Conservation (phyloP, 2,797 vertebrate species). For the Karalla daura region DNA sequence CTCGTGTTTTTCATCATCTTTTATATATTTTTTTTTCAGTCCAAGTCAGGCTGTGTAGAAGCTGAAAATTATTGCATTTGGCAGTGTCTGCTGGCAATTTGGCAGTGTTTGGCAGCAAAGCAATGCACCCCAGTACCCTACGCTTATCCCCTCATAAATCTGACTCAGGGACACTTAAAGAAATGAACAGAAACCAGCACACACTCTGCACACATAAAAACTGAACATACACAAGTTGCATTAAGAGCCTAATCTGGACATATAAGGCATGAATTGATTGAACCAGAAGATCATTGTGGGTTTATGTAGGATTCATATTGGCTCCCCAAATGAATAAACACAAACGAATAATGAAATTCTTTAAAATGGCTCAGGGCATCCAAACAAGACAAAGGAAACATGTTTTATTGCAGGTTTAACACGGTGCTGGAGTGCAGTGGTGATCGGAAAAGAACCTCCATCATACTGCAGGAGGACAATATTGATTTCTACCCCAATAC, state of each 20-base stretch:
- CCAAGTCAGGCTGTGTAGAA: not conserved
- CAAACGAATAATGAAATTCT: slow-evolving; percentile 6
- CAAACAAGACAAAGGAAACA: slow-evolving; percentile 44
- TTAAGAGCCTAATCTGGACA: slow-evolving; percentile 27
- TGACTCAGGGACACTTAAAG: not conserved
- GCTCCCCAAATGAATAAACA: not conserved
- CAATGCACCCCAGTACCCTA: not conserved
- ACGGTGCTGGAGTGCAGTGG: slow-evolving; percentile 29
- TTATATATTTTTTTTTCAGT: no score
- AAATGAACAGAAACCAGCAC: not conserved
- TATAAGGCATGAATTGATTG: slow-evolving; percentile 18
- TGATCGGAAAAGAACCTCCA: slow-evolving; percentile 54
- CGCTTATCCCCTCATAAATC: not conserved
- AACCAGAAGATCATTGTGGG: slow-evolving; percentile 42
- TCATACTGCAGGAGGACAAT: slow-evolving; percentile 65
- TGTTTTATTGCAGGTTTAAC: slow-evolving; percentile 13
- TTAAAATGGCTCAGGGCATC: not conserved
- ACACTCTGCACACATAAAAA: no score
- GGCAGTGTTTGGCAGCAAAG: not conserved
- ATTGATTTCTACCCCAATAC: slow-evolving; percentile 72
- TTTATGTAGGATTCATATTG: slow-evolving; percentile 24
- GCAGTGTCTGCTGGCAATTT: not conserved
- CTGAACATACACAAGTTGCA: no score
- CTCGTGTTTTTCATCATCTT: not conserved
- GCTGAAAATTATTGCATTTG: not conserved